Base-by-base conservation (phyloP, 2,888 invertebrate species). In the Xanthia togata region DNA sequence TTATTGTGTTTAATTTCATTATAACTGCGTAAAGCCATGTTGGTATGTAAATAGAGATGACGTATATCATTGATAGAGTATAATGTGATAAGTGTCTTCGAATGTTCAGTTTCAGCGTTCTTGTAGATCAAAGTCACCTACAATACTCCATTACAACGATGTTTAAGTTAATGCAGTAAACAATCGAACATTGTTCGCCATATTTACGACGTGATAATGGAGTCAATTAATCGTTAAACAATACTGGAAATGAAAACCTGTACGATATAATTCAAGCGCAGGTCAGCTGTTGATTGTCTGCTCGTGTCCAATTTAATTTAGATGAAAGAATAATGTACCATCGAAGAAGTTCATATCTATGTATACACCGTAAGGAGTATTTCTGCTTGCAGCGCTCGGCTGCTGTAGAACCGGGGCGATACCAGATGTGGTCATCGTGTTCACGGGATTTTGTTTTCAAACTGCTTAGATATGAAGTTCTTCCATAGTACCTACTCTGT, bases 181-280 rank as follows among this genome's bases (percentile, higher is more conserved):
- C 86, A 83, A 87, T 86, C 73, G 73, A 68, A 79, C 82, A 81
- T 83, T 84, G 86, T 83, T 87, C 67, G 41, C 70, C 73, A 77
- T n/a, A n/a, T 78, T 83, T 76, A 75, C 73, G 69, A 75, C 60
- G 76, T 78, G 70, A 76, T 85, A 75, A n/a, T 69, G 74, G 76
- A 76, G 70, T 78, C 44, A 78, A 80, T 72, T 87, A 79, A 79
- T 64, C 64, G 81, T 73, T 69, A 41, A 76, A 79, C 70, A 79
- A 76, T 73, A 74, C 73, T 80, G 63, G 60, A 82, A 82, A 76
- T 70, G 59, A 82, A 76, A 76, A 82, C 67, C 70, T 76, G 55
- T 74, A 47, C 59, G 71, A 74, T 72, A 75, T 73, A 83, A 80
- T 80, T 31, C 50, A 57, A 73, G 57, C 55, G 63, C 62, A 76